Conservation (phyloP, 1,140 invertebrate genomes). For the Pseudomyrmex flavicornis region DNA sequence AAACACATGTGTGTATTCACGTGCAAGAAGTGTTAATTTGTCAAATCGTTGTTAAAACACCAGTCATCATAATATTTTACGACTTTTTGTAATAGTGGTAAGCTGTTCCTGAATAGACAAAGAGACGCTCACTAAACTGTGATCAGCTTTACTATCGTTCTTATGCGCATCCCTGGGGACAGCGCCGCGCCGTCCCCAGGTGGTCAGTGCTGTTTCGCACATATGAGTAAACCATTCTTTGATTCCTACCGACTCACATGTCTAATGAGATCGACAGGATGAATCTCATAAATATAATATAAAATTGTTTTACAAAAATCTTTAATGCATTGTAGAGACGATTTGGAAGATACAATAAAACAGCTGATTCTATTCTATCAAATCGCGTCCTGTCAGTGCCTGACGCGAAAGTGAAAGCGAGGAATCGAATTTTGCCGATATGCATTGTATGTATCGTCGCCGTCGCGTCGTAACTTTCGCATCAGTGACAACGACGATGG, state of each 20-base stretch:
- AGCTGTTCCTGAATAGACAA: conserved; percentile 30
- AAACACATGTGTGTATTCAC: background rate
- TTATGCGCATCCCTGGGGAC: conserved; percentile 1
- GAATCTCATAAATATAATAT: no score
- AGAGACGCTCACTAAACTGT: conserved; percentile 73
- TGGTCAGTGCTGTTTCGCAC: conserved; percentile 19
- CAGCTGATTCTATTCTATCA: no score
- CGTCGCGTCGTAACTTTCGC: conserved; percentile 57
- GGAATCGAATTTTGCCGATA: conserved; percentile 22
- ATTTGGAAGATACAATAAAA: no score
- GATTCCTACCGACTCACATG: background rate
- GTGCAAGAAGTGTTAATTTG: conserved; percentile 3
- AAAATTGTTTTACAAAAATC: no score
- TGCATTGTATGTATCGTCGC: conserved; percentile 46
- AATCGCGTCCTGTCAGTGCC: background rate
- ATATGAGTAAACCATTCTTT: conserved; percentile 5
- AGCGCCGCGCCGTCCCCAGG: background rate
- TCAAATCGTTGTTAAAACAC: conserved; percentile 25
- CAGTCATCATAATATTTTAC: conserved; percentile 67
- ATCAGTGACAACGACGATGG: conserved; percentile 46
- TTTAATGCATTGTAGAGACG: background rate
- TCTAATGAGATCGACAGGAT: background rate
- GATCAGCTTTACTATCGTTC: conserved; percentile 71
- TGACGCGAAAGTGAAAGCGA: background rate
- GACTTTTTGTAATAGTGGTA: conserved; percentile 66